Evolutionary conservation across 2,113 vertebrate species (phyloP).

Genomic region (Budorcas taxicolor): DNA sequence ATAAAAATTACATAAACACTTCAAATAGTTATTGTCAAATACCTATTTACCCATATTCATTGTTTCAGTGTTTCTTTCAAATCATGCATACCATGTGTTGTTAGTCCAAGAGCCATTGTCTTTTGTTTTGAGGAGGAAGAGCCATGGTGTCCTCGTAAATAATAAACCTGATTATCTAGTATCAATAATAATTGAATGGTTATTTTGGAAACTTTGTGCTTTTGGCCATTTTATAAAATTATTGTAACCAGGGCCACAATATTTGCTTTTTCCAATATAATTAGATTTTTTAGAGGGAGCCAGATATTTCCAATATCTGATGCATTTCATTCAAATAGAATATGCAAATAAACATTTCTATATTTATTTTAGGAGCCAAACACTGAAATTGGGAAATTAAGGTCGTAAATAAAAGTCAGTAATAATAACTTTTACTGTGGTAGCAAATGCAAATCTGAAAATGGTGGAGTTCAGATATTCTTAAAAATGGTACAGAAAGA

Average conservation of each 20-base stretch:
- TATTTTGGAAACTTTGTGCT: neutral
- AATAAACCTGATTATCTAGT: neutral
- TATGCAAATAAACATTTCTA: neutral
- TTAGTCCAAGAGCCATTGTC: constrained; percentile 21
- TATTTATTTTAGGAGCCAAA: neutral
- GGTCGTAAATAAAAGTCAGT: neutral
- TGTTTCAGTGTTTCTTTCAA: constrained; percentile 62
- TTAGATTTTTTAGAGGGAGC: neutral
- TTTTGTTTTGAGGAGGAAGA: constrained; percentile 65
- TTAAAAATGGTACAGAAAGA: neutral
- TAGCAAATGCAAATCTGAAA: constrained; percentile 17
- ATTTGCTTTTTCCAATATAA: neutral
- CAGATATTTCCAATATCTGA: constrained; percentile 2
- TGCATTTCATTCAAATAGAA: neutral
- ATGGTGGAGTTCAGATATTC: neutral
- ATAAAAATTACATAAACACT: constrained; percentile 36
- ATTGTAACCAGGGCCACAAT: neutral
- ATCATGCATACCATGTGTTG: neutral
- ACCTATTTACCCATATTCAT: constrained; percentile 50
- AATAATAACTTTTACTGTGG: neutral
- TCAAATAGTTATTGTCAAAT: constrained; percentile 7
- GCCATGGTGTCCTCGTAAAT: neutral
- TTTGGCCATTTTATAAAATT: constrained; percentile 21
- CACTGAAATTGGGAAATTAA: neutral
- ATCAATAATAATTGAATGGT: neutral